Percentiles rank a stretch among this genome's conserved stretches.
phyloP scores from a whole-genome alignment of 1,140 invertebrate genomes.

The Caenorhabditis brenneri region DNA sequence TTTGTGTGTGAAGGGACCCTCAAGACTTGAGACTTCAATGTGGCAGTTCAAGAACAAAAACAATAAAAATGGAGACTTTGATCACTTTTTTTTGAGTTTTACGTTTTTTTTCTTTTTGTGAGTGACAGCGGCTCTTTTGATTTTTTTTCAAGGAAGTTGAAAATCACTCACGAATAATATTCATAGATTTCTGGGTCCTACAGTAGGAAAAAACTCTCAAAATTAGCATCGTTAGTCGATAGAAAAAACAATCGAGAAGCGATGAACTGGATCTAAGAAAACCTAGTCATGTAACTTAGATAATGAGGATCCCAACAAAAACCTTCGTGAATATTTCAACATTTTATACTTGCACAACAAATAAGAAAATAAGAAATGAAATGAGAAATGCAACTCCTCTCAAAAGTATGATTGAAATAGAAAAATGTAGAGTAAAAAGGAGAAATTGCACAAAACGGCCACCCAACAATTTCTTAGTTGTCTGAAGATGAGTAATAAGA shows the following conservation, averaged over 20 bases:
- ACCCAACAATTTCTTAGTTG: neutral
- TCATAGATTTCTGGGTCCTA: too few species aligned
- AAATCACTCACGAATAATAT: too few species aligned
- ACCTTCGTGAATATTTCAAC: slow-evolving; percentile 9
- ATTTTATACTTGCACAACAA: neutral
- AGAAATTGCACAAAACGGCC: neutral
- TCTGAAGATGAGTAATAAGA: slow-evolving; percentile 16
- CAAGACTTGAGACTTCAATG: slow-evolving; percentile 14
- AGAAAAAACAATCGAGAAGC: too few species aligned
- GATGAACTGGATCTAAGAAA: too few species aligned
- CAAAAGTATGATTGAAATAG: neutral
- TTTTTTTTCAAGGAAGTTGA: too few species aligned
- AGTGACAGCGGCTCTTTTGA: too few species aligned
- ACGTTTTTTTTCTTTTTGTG: neutral
- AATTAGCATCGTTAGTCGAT: too few species aligned
- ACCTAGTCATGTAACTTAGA: too few species aligned
- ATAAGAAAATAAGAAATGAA: neutral
- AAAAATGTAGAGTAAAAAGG: too few species aligned
- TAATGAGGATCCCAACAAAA: too few species aligned
- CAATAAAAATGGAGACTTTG: neutral
- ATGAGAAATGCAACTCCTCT: neutral
- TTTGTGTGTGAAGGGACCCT: neutral
- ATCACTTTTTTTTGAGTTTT: neutral
- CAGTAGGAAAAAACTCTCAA: too few species aligned
- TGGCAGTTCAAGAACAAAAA: neutral